phyloP scores from a whole-genome alignment of 2,113 vertebrate species.

The Gasterosteus aculeatus region DNA sequence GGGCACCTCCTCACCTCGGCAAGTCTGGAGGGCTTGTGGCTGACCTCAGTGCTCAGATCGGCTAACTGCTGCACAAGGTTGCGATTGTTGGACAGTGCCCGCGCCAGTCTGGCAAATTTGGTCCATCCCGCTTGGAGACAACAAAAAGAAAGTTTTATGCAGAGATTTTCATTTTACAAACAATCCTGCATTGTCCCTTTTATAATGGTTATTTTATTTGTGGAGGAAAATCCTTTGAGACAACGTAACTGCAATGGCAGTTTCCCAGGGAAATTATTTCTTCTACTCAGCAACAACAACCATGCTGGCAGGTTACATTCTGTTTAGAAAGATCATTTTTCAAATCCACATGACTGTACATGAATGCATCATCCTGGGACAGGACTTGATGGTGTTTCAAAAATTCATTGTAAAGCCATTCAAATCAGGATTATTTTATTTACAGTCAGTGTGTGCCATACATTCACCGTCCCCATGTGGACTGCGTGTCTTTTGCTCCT shows the following conservation, averaged over 20 bases:
- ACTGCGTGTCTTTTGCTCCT: slow-evolving; percentile 46
- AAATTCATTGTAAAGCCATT: not conserved
- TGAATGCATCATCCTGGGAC: not conserved
- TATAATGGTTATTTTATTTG: not conserved
- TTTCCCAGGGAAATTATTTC: not conserved
- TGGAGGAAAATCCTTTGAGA: not conserved
- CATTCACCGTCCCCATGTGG: slow-evolving; percentile 21
- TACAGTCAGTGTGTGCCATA: slow-evolving; percentile 20
- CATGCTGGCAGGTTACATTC: not conserved
- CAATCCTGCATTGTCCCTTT: not conserved
- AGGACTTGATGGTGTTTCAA: not conserved
- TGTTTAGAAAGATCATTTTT: not conserved
- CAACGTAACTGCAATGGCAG: not conserved
- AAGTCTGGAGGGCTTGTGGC: slow-evolving; percentile 94
- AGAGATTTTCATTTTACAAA: not conserved
- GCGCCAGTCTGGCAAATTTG: slow-evolving; percentile 94
- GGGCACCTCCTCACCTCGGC: slow-evolving; percentile 87
- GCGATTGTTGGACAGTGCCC: slow-evolving; percentile 94
- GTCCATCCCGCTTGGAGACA: slow-evolving; percentile 87
- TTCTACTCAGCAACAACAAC: not conserved
- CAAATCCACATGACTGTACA: not conserved
- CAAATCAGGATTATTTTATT: not conserved
- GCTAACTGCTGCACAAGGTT: slow-evolving; percentile 92
- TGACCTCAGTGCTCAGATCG: slow-evolving; percentile 93
- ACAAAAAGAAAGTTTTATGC: not conserved